phyloP scores from a whole-genome alignment of 64 coral and sea anemone species.

The Montipora capricornis region DNA sequence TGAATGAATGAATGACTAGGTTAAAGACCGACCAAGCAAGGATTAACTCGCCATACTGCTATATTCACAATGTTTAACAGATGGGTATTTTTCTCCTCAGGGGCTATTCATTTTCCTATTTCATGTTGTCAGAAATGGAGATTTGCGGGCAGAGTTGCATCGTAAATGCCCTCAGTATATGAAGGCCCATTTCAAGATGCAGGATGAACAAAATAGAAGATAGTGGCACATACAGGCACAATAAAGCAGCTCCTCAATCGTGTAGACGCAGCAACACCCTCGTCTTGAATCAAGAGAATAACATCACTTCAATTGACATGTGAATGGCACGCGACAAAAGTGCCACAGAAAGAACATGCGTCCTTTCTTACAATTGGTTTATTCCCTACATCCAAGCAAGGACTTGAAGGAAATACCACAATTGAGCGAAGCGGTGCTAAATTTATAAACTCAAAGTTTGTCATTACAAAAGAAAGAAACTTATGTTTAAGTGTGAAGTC shows the following conservation, averaged over 20 bases:
- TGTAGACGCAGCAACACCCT: not conserved
- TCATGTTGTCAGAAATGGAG: constrained; percentile 47
- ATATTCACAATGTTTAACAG: too few species aligned
- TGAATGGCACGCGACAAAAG: not conserved
- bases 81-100: not conserved
- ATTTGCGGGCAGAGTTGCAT: constrained; percentile 1
- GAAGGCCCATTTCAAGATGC: too few species aligned
- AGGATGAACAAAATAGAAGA: not conserved
- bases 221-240: not conserved
- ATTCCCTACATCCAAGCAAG: too few species aligned
- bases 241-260: not conserved
- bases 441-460: too few species aligned
- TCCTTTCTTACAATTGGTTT: too few species aligned
- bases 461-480: too few species aligned
- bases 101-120: constrained; percentile 62
- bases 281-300: not conserved
- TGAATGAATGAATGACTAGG: too few species aligned
- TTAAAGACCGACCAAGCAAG: too few species aligned
- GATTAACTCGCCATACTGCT: too few species aligned
- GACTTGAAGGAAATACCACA: too few species aligned
- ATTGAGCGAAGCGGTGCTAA: too few species aligned
- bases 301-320: not conserved
- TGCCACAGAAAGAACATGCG: not conserved
- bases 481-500: too few species aligned
- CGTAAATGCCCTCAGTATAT: not conserved